These are phyloP conservation scores for Tachystola acroxantha DNA, from an alignment of 2,888 invertebrate genomes.

Conservation along the genomic window DNA sequence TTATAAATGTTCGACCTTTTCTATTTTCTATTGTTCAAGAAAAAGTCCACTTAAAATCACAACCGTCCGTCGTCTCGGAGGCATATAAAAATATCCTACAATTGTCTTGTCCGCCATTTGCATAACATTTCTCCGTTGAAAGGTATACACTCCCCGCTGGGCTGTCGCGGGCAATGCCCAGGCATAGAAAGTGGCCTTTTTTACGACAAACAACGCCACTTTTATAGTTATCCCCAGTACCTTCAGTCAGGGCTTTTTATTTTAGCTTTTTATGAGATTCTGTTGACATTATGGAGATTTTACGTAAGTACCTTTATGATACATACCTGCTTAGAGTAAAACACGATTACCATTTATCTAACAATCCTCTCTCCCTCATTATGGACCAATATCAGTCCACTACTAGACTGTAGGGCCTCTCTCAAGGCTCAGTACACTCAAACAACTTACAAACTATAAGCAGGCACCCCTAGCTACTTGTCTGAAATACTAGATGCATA, in stretches of 20 bases:
- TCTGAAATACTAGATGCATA: too few species aligned
- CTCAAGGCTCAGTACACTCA: too few species aligned
- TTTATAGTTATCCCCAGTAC: conserved; percentile 37
- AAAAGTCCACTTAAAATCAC: conserved; percentile 24
- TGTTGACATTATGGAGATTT: too few species aligned
- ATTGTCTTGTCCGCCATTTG: conserved; percentile 31
- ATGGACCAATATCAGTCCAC: too few species aligned
- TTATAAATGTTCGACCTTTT: too few species aligned
- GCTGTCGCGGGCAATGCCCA: conserved; percentile 24
- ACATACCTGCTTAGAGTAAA: too few species aligned
- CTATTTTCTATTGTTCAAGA: not conserved
- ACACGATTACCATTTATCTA: too few species aligned
- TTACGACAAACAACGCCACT: conserved; percentile 34
- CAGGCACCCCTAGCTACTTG: too few species aligned
- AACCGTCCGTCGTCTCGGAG: conserved; percentile 29
- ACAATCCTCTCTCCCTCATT: too few species aligned
- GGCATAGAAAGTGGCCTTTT: conserved; percentile 26
- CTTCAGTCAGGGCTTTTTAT: conserved; percentile 33
- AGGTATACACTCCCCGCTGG: conserved; percentile 20
- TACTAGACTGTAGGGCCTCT: too few species aligned
- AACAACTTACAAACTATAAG: too few species aligned
- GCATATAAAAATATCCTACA: conserved; percentile 25
- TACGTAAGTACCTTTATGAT: too few species aligned
- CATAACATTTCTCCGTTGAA: conserved; percentile 23
- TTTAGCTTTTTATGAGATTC: conserved; percentile 11